Conservation (phyloP, 2,113 vertebrate genomes). For the Oreotrochilus melanogaster region DNA sequence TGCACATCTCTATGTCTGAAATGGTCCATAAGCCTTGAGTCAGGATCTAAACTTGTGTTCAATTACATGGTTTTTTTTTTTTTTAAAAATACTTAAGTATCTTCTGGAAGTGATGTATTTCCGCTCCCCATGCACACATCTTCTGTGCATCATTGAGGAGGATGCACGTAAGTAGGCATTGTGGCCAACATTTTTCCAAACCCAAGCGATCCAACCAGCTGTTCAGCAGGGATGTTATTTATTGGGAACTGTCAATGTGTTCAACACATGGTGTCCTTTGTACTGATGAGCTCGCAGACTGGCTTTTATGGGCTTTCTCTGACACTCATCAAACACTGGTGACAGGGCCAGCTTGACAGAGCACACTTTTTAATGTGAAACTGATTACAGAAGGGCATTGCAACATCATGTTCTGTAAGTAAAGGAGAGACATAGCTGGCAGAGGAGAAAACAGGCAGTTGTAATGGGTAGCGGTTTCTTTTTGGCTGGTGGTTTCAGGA, state of each 20-base stretch:
- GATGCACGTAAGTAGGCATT: constrained; percentile 43
- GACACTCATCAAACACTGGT: constrained; percentile 44
- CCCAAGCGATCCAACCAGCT: constrained; percentile 37
- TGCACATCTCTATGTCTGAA: neutral
- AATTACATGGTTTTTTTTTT: neutral
- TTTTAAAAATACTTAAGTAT: neutral
- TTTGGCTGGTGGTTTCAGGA: constrained; percentile 41
- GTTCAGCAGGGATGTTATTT: constrained; percentile 46
- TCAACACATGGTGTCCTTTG: constrained; percentile 57
- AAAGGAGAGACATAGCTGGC: neutral
- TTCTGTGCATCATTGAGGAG: constrained; percentile 32
- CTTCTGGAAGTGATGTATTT: constrained; percentile 52
- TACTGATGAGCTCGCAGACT: neutral
- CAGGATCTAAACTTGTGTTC: neutral
- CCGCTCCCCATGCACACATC: neutral
- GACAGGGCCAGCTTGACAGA: neutral
- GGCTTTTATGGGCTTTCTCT: constrained; percentile 10
- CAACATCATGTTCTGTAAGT: neutral
- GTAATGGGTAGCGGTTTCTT: constrained; percentile 34
- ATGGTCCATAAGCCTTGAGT: neutral
- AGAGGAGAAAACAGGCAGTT: constrained; percentile 6
- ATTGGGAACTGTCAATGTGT: constrained; percentile 54
- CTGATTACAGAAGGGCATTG: neutral
- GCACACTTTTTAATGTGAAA: neutral
- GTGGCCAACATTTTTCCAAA: constrained; percentile 60